Base-by-base conservation (phyloP, 2,797 vertebrate genomes). In the Phrynocephalus forsythii region DNA sequence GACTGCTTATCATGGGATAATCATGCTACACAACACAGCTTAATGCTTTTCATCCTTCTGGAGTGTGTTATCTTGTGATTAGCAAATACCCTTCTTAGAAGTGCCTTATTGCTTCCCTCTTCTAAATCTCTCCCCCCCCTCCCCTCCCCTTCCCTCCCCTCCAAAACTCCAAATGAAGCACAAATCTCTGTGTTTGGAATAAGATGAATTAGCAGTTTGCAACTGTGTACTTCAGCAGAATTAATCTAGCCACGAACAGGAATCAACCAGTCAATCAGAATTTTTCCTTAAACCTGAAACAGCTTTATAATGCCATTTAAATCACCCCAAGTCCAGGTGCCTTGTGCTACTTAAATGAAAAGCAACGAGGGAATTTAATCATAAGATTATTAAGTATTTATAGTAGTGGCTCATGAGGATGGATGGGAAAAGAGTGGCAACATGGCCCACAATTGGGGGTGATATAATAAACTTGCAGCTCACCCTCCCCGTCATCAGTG, bases 251-350 rank as follows among this genome's bases (percentile, higher is more conserved):
- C 76, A 63, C 92, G 93, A 92, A 91, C 83, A 92, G 91, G 94
- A 95, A 95, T 95, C 94, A 93, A 86, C 68, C 16, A 88, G 68
- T 94, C 92, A 95, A 96, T 96, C 95, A 95, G 88, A 95, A 94
- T 89, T 77, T 76, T 94, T 71, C 78, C 80, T 93, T 94, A 96
- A 96, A 95, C 89, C 91, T 48, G 78, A 85, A 89, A 87, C 48
- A 90, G 79, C 88, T 96, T 94, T 94, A 85, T 92, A 95, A 94
- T 89, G 28, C 73, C 93, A 8, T 92, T 91, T 91, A 94, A 96
- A 95, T 94, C 93, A 89, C 60, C 16, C 56, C 50, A 90, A 88
- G 80, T 91, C 89, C 93, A 95, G 91, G 92, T 95, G 87, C 71
- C 83, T 93, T 88, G 33, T 38, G 73, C 78, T 89, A 44, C 90